Evolutionary conservation across 2,888 invertebrate species (phyloP).

Genomic region (Stenodema calcarata): DNA sequence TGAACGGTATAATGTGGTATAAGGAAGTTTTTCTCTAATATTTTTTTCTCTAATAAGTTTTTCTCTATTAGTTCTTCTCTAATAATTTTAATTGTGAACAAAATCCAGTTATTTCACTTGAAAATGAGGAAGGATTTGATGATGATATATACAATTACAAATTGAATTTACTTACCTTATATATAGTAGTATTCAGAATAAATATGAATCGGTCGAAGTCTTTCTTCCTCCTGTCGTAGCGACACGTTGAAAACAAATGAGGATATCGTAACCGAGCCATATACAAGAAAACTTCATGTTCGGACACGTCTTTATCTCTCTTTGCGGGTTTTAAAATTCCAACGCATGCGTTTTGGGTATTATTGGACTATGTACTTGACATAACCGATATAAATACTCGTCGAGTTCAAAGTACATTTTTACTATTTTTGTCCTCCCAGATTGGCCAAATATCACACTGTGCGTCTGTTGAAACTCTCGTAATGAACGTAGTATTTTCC

Average conservation of each 20-base stretch:
- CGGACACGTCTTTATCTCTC: not conserved
- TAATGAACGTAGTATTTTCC: slow-evolving; percentile 98
- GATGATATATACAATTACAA: not conserved
- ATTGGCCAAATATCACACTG: no score
- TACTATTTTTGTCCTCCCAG: no score
- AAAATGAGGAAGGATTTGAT: not conserved
- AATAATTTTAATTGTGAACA: not conserved
- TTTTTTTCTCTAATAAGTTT: no score
- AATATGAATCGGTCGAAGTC: no score
- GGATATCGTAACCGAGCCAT: not conserved
- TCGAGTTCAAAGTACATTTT: no score
- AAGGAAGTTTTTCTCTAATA: not conserved
- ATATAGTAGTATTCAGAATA: not conserved
- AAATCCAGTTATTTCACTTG: not conserved
- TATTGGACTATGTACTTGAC: not conserved
- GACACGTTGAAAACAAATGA: not conserved
- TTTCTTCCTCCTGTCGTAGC: no score
- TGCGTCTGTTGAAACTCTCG: slow-evolving; percentile 91
- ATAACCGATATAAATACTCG: no score
- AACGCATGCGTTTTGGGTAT: not conserved
- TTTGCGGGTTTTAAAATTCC: not conserved
- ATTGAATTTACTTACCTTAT: not conserved
- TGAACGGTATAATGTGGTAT: not conserved
- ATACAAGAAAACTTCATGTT: not conserved
- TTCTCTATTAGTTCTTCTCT: no score